phyloP scores from a whole-genome alignment of 2,888 invertebrate species.

The Eurytoma californica region DNA sequence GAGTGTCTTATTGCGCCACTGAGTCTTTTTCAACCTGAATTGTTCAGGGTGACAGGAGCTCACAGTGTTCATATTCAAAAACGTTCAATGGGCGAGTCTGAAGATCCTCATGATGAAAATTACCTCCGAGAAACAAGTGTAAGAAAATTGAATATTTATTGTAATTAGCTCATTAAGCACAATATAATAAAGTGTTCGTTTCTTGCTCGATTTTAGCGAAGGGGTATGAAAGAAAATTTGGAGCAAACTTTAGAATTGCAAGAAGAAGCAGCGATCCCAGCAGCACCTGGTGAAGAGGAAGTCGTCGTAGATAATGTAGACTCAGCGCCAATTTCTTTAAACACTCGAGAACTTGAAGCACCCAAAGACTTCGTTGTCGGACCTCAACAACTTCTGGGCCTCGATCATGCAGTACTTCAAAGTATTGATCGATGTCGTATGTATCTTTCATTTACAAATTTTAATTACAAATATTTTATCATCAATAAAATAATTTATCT shows the following conservation, averaged over 20 bases:
- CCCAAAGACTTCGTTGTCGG: slow-evolving; percentile 82
- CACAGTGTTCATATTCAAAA: slow-evolving; percentile 86
- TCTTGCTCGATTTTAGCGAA: slow-evolving; percentile 72
- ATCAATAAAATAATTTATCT: slow-evolving; percentile 6
- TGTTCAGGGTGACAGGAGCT: slow-evolving; percentile 88
- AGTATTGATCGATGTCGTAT: slow-evolving; percentile 92
- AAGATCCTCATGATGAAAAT: slow-evolving; percentile 95
- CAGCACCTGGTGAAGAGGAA: slow-evolving; percentile 74
- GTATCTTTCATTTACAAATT: slow-evolving; percentile 60
- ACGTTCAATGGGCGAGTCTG: slow-evolving; percentile 85
- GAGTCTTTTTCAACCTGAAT: slow-evolving; percentile 90
- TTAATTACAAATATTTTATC: not conserved
- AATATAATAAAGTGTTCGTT: not conserved
- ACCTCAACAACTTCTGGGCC: slow-evolving; percentile 87
- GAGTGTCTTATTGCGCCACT: slow-evolving; percentile 94
- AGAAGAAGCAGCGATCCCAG: slow-evolving; percentile 74
- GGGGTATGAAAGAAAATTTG: slow-evolving; percentile 79
- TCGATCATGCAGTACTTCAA: slow-evolving; percentile 93
- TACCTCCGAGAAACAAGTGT: slow-evolving; percentile 92
- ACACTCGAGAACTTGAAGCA: slow-evolving; percentile 70
- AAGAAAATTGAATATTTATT: slow-evolving; percentile 60
- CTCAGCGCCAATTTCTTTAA: slow-evolving; percentile 70
- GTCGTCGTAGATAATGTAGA: slow-evolving; percentile 76
- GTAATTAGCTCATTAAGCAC: not conserved
- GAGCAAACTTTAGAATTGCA: slow-evolving; percentile 76